Evolutionary conservation across 2,888 invertebrate species (phyloP).

Genomic region (Proisotoma minuta): DNA sequence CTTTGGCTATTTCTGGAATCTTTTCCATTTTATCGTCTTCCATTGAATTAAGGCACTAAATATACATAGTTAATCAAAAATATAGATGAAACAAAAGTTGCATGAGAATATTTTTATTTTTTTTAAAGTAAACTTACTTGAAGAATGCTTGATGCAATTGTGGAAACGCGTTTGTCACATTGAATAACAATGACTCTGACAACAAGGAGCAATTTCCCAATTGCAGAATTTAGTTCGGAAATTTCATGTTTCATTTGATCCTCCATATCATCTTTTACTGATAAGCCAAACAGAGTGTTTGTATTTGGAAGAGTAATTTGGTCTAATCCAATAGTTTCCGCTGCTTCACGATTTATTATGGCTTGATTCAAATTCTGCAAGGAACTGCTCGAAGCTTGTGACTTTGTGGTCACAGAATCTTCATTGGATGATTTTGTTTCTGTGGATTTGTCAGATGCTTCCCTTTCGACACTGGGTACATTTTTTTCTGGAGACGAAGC

Average conservation of each 20-base stretch:
- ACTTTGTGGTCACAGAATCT: too few species aligned
- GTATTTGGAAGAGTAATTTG: conserved; percentile 18
- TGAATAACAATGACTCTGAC: conserved; percentile 43
- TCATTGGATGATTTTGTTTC: too few species aligned
- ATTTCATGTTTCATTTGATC: conserved; percentile 36
- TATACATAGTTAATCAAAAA: too few species aligned
- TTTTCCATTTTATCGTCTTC: too few species aligned
- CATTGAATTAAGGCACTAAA: too few species aligned
- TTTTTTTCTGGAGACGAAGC: background rate
- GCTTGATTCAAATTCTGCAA: conserved; percentile 45
- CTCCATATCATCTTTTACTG: conserved; percentile 26
- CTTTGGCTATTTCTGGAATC: too few species aligned
- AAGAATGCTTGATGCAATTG: conserved; percentile 44
- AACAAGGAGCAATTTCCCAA: conserved; percentile 36
- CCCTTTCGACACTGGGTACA: background rate
- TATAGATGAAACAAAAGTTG: too few species aligned
- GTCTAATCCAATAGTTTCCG: conserved; percentile 35
- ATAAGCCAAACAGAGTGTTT: too few species aligned
- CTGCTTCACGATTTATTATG: conserved; percentile 44
- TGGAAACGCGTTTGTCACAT: conserved; percentile 43
- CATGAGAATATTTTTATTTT: too few species aligned
- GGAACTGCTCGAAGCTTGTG: conserved; percentile 20
- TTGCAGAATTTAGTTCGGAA: conserved; percentile 38
- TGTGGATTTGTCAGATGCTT: too few species aligned
- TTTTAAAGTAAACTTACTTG: too few species aligned